Base-by-base conservation (phyloP, 2,888 invertebrate species). In the Apodemia duryi region DNA sequence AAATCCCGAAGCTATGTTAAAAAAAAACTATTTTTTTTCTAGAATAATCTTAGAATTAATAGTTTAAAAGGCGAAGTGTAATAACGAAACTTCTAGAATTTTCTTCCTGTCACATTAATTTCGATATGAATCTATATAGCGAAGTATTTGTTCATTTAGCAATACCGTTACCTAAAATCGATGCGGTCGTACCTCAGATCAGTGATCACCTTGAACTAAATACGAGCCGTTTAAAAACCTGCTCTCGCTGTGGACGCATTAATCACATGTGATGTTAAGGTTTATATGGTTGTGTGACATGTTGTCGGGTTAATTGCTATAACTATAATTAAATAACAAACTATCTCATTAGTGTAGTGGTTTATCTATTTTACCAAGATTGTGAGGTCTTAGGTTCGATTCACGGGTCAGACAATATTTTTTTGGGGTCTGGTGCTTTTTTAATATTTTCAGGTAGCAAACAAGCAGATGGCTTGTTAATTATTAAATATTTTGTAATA, bases 141-240 rank as follows among this genome's bases (percentile, higher is more conserved):
- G 6, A 35, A 57, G 60, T 32, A 32, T 57, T 57, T 57, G 11
- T 60, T 60, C 60, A 60, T 60, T 60, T 63, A 66, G 68, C 60
- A 65, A 68, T 67, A 64, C 65, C 65, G 62, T 66, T 62, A 70
- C 60, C 60, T 60, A 60, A 60, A 60, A 66, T 54, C 63, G 62
- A 70, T 72, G 71, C 70, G 67, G 70, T 71, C 69, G 72, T 75
- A 78, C 76, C 77, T 76, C 73, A 71, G 67, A 69, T 69, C 57
- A 73, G 65, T 72, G 68, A 65, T 75, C 65, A 66, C 84, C 84
- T 84, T 83, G 84, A 72, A 75, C 82, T 71, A 79, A 75, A 78
- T 82, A 35, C 32, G 13, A 60, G 57, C n/a, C 57, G 13, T 60
- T 60, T 60, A 60, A 60, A 60, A 60, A 57, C 57, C 57, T 32